Percentiles rank a stretch among this genome's conserved stretches.
Conservation (phyloP, 2,888 invertebrate species). For the Lochmaea crataegi region DNA sequence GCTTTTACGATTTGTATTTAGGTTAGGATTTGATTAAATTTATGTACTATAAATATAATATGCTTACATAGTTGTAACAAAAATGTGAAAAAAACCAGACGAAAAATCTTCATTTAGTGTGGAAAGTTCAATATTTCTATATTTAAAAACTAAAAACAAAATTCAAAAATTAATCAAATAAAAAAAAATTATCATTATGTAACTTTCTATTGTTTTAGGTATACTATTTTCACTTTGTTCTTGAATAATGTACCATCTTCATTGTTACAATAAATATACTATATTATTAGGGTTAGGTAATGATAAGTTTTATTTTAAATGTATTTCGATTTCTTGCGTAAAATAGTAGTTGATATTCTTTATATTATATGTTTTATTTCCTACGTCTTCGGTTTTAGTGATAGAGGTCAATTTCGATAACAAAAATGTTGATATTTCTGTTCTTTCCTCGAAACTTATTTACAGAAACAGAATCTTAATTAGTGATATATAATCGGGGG, state of each 20-base stretch:
- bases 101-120: constrained; percentile 39
- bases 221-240: constrained; percentile 1
- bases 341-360: constrained; percentile 12
- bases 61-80: constrained; percentile 30
- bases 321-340: constrained; percentile 15
- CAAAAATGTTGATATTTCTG: neutral
- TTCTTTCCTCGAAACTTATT: neutral
- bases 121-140: constrained; percentile 41
- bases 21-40: constrained; percentile 28
- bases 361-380: constrained; percentile 5
- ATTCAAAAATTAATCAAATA: neutral
- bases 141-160: constrained; percentile 18
- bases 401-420: neutral
- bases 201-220: constrained; percentile 13
- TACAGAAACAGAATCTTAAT: neutral
- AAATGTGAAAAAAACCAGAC: constrained; percentile 42
- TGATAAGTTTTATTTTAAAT: constrained; percentile 11
- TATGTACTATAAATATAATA: constrained; percentile 19
- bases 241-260: constrained; percentile 3
- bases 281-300: constrained; percentile 7
- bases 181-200: constrained; percentile 1
- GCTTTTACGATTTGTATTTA: constrained; percentile 24
- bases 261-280: neutral
- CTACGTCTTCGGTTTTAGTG: neutral
- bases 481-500: neutral